Conservation (phyloP, 2,113 vertebrate species). For the Mustela lutreola region DNA sequence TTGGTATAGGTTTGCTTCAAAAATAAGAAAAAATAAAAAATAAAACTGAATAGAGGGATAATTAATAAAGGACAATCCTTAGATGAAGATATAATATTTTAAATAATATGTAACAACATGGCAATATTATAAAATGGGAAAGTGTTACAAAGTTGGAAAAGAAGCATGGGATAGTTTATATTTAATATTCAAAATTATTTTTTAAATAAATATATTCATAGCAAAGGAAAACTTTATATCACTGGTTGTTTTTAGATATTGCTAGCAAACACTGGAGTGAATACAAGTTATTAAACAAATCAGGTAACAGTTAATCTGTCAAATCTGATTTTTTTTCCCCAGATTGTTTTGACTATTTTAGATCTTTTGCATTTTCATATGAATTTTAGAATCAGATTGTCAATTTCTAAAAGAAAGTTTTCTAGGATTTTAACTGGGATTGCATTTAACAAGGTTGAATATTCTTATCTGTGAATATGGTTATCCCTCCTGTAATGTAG, state of each 20-base stretch:
- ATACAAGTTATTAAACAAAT: neutral
- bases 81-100: neutral
- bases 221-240: neutral
- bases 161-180: neutral
- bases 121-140: neutral
- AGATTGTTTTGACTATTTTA: neutral
- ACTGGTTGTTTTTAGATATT: neutral
- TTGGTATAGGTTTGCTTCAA: neutral
- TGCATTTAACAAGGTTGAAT: neutral
- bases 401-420: neutral
- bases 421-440: neutral
- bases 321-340: neutral
- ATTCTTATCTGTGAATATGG: neutral
- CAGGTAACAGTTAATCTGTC: neutral
- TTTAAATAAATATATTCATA: neutral
- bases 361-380: neutral
- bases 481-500: neutral
- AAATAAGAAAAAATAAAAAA: neutral
- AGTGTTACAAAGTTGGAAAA: neutral
- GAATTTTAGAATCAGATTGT: neutral
- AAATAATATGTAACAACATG: neutral
- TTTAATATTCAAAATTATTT: neutral
- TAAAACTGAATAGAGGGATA: neutral
- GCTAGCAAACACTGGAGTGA: neutral
- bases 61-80: neutral